Percentiles rank a stretch among this genome's conserved stretches.
phyloP scores from a whole-genome alignment of 2,797 vertebrate species.

The Thaleichthys pacificus region DNA sequence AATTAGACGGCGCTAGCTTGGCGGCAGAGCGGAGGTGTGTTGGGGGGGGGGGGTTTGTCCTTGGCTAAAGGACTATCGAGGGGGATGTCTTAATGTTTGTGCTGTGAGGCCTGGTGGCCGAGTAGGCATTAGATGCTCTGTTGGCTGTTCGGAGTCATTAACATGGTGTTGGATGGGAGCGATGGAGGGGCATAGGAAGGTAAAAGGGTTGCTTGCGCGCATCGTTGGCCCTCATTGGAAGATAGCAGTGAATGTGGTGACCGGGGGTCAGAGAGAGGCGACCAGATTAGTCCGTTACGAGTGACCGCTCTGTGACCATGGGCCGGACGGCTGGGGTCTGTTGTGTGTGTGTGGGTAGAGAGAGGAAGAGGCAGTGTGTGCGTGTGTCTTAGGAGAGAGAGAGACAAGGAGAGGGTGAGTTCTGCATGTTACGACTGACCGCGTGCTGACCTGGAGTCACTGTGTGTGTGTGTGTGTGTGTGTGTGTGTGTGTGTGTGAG shows the following conservation, averaged over 20 bases:
- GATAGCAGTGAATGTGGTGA: slow-evolving; percentile 12
- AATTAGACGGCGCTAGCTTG: not conserved
- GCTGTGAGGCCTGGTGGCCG: slow-evolving; percentile 35
- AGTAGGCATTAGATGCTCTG: slow-evolving; percentile 47
- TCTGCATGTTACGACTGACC: slow-evolving; percentile 64
- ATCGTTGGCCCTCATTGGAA: slow-evolving; percentile 39
- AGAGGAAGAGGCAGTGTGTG: slow-evolving; percentile 16
- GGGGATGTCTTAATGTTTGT: slow-evolving; percentile 49
- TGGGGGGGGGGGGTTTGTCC: slow-evolving; percentile 22
- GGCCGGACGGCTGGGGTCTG: slow-evolving; percentile 24
- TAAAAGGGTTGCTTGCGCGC: slow-evolving; percentile 45
- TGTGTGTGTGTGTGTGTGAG: slow-evolving; percentile 11
- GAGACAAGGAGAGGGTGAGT: slow-evolving; percentile 39
- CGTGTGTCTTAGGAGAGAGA: slow-evolving; percentile 33
- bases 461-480: slow-evolving; percentile 12
- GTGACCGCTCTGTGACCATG: slow-evolving; percentile 65
- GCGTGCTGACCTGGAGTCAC: slow-evolving; percentile 62
- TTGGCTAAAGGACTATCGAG: slow-evolving; percentile 37
- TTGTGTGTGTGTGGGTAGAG: slow-evolving; percentile 29
- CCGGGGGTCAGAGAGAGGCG: slow-evolving; percentile 73
- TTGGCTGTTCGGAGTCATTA: slow-evolving; percentile 74
- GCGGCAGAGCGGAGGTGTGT: not conserved
- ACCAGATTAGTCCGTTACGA: slow-evolving; percentile 69
- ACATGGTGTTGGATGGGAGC: slow-evolving; percentile 51
- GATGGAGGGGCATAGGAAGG: slow-evolving; percentile 46